Percentiles rank a stretch among this genome's conserved stretches.
These are phyloP conservation scores for Pao palembangensis DNA, from an alignment of 2,113 vertebrate genomes.

Conservation along the genomic window DNA sequence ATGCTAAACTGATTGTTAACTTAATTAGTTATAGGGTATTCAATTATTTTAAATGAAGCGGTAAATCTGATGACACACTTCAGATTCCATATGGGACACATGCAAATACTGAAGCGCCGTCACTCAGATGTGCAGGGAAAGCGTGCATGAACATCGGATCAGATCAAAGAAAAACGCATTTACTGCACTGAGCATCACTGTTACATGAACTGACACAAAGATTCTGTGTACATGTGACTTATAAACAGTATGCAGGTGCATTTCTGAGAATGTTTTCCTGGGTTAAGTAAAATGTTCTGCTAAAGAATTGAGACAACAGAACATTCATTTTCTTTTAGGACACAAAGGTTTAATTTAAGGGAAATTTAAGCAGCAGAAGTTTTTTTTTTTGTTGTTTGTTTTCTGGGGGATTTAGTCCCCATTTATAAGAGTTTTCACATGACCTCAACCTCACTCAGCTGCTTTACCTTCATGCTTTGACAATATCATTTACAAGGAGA, in stretches of 20 bases:
- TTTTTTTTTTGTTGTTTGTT: slow-evolving; percentile 48
- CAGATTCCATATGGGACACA: slow-evolving; percentile 10
- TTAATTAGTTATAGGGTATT: background rate
- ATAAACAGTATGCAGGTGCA: slow-evolving; percentile 67
- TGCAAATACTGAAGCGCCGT: too few relatives aligned
- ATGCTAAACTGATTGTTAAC: background rate
- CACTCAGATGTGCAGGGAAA: background rate
- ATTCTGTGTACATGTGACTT: slow-evolving; percentile 54
- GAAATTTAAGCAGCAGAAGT: slow-evolving; percentile 38
- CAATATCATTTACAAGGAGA: slow-evolving; percentile 53
- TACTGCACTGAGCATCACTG: slow-evolving; percentile 1
- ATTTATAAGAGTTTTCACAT: slow-evolving; percentile 40
- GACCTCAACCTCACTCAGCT: slow-evolving; percentile 46
- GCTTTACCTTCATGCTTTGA: slow-evolving; percentile 34
- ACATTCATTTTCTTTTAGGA: too few relatives aligned
- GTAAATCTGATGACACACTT: slow-evolving; percentile 5
- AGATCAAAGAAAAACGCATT: slow-evolving; percentile 19
- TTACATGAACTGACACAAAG: slow-evolving; percentile 31
- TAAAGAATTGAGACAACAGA: too few relatives aligned
- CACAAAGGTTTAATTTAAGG: slow-evolving; percentile 12
- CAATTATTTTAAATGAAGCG: background rate
- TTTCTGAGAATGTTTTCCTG: slow-evolving; percentile 60
- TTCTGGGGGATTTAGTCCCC: slow-evolving; percentile 29
- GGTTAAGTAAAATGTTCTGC: background rate
- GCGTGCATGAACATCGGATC: slow-evolving; percentile 9